Percentiles rank a stretch among this genome's conserved stretches.
These are phyloP conservation scores for Hirtodrosophila confusa DNA, from an alignment of 2,888 invertebrate species.

Conservation along the genomic window DNA sequence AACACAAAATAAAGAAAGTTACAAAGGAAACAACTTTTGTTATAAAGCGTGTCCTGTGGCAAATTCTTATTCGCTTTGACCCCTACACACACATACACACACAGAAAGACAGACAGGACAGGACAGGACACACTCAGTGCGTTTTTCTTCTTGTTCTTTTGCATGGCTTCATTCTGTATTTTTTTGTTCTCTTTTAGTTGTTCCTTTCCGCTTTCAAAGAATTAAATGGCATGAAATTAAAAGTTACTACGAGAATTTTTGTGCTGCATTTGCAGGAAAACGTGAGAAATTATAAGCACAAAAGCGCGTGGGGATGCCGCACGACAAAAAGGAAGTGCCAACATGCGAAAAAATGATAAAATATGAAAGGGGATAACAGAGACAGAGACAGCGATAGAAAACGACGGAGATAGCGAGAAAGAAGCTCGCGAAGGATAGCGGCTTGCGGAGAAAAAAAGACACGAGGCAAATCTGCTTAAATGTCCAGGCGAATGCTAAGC, in stretches of 20 bases:
- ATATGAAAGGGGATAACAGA: constrained; percentile 47
- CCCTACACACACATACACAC: constrained; percentile 27
- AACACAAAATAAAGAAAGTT: constrained; percentile 44
- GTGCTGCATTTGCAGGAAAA: constrained; percentile 81
- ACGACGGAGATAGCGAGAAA: neutral
- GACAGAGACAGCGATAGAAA: neutral
- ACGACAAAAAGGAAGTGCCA: constrained; percentile 45
- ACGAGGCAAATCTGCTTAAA: constrained; percentile 77
- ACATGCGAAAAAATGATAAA: constrained; percentile 53
- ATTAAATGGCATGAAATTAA: constrained; percentile 81
- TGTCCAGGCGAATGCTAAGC: constrained; percentile 72
- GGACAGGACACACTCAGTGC: constrained; percentile 23
- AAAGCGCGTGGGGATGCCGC: constrained; percentile 49
- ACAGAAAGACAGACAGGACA: neutral
- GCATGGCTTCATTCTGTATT: constrained; percentile 60
- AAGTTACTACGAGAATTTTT: constrained; percentile 78
- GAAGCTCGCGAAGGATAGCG: constrained; percentile 11
- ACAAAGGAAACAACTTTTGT: constrained; percentile 70
- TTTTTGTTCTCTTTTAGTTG: constrained; percentile 43
- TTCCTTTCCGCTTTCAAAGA: constrained; percentile 77
- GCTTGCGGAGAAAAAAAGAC: constrained; percentile 36
- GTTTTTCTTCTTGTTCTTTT: constrained; percentile 44
- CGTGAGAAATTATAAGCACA: constrained; percentile 78
- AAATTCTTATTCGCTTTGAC: constrained; percentile 56
- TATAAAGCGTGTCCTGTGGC: constrained; percentile 77